Evolutionary conservation across 2,113 vertebrate species (phyloP).

Genomic region (Chamaetylas fuelleborni): DNA sequence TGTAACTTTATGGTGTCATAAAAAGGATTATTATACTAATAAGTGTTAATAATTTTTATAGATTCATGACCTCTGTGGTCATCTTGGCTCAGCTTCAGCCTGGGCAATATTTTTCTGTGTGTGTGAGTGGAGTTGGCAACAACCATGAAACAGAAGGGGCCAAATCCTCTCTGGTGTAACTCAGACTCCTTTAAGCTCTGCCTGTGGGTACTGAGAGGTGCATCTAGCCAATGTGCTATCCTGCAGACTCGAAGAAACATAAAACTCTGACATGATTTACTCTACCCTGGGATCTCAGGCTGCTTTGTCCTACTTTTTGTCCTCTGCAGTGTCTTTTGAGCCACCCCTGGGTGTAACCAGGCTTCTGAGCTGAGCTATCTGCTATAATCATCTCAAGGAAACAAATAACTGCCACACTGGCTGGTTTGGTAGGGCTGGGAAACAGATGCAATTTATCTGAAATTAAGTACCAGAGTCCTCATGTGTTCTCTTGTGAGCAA

Average conservation of each 20-base stretch:
- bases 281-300: neutral
- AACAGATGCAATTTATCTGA: neutral
- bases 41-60: constrained; percentile 56
- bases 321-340: constrained; percentile 33
- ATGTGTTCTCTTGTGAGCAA: neutral
- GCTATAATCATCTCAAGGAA: constrained; percentile 8
- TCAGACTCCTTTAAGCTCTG: neutral
- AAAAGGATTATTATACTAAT: constrained; percentile 60
- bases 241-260: neutral
- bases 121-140: neutral
- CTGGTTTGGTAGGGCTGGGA: neutral
- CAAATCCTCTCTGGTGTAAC: neutral
- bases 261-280: constrained; percentile 5
- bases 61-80: constrained; percentile 50
- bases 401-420: neutral
- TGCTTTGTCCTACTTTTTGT: constrained; percentile 47
- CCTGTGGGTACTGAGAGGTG: neutral
- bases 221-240: neutral
- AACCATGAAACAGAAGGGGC: neutral
- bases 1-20: constrained; percentile 53
- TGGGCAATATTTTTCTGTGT: neutral
- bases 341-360: constrained; percentile 39
- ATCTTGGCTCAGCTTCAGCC: constrained; percentile 43
- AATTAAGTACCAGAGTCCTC: neutral
- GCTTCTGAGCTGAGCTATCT: constrained; percentile 12